These are phyloP conservation scores for Heliothis virescens DNA, from an alignment of 1,140 invertebrate genomes.

Conservation along the genomic window DNA sequence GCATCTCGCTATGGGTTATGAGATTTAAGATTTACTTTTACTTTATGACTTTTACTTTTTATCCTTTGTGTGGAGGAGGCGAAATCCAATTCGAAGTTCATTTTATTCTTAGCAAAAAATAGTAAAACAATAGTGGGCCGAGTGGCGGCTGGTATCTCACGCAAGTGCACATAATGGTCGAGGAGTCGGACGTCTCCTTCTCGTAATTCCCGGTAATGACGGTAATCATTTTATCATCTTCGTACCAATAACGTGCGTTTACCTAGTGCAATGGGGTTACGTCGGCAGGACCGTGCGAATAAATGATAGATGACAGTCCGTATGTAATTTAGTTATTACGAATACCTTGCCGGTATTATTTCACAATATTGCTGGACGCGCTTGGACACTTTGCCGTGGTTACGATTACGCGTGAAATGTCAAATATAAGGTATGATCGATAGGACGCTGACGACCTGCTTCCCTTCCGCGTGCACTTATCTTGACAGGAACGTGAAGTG, in stretches of 20 bases:
- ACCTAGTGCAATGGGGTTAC: constrained; percentile 59
- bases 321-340: constrained; percentile 54
- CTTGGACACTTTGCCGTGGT: constrained; percentile 11
- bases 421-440: not conserved
- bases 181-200: constrained; percentile 62
- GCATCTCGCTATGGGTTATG: not conserved
- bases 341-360: constrained; percentile 38
- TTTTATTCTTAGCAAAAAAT: constrained; percentile 59
- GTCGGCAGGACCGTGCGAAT: constrained; percentile 63
- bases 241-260: constrained; percentile 72
- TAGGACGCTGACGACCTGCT: not conserved
- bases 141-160: constrained; percentile 67
- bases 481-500: not conserved
- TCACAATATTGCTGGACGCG: constrained; percentile 26
- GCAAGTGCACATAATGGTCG: constrained; percentile 73
- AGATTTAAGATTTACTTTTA: constrained; percentile 39
- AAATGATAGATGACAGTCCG: constrained; percentile 49
- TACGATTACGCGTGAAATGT: constrained; percentile 19
- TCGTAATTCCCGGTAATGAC: constrained; percentile 79
- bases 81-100: constrained; percentile 35
- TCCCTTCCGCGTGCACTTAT: constrained; percentile 18
- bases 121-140: constrained; percentile 65
- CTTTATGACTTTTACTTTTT: constrained; percentile 45
- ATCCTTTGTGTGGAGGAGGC: constrained; percentile 1
- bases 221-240: constrained; percentile 83